Percentiles rank a stretch among this genome's conserved stretches.
phyloP scores from a whole-genome alignment of 2,797 vertebrate species.

The Pipistrellus pipistrellus region DNA sequence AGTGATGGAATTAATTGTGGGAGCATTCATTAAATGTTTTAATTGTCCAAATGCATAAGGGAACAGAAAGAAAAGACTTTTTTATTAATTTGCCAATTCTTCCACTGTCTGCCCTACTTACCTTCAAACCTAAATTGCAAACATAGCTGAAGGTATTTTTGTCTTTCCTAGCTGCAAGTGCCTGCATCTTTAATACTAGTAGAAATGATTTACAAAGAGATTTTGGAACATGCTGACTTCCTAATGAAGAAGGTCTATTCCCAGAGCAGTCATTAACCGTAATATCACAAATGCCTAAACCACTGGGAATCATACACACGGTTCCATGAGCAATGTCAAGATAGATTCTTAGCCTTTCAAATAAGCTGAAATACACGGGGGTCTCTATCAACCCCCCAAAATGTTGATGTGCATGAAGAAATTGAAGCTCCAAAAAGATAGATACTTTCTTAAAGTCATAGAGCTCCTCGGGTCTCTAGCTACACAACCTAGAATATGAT shows the following conservation, averaged over 20 bases:
- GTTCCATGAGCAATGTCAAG: not conserved
- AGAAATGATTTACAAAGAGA: constrained; percentile 50
- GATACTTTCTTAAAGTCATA: not conserved
- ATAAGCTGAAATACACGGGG: not conserved
- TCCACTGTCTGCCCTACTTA: constrained; percentile 73
- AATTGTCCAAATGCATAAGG: constrained; percentile 59
- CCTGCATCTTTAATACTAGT: constrained; percentile 42
- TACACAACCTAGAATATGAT: not conserved
- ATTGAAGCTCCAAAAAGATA: not conserved
- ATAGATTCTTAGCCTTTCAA: not conserved
- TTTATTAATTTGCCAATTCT: constrained; percentile 66
- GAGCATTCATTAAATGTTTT: constrained; percentile 55
- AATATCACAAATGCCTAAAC: not conserved
- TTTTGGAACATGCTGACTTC: constrained; percentile 60
- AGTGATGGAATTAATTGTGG: constrained; percentile 53
- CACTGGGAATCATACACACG: not conserved
- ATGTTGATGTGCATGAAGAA: not conserved
- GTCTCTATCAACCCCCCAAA: not conserved
- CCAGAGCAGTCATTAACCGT: constrained; percentile 48
- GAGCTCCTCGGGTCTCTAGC: not conserved
- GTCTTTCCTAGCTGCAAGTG: constrained; percentile 42
- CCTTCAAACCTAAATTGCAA: constrained; percentile 71
- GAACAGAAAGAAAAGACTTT: constrained; percentile 36
- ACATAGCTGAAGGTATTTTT: constrained; percentile 71
- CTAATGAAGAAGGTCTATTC: constrained; percentile 63